Evolutionary conservation across 2,888 invertebrate species (phyloP).

Genomic region (Dicyrtomina minuta): DNA sequence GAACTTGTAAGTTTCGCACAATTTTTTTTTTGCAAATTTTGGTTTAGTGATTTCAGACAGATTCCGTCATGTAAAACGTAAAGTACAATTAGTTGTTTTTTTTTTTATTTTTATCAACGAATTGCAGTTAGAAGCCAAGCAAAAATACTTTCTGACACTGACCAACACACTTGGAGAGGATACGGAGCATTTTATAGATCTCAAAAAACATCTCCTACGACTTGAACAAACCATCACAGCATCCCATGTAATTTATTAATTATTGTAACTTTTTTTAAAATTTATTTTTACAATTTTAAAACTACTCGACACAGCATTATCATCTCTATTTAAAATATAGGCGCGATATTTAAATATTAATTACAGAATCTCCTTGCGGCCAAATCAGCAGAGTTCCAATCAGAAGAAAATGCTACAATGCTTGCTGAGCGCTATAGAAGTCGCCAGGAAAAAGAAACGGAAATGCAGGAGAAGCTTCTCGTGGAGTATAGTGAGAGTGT

Average conservation of each 20-base stretch:
- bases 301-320: neutral
- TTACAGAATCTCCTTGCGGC: neutral
- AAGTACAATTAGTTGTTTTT: too few species aligned
- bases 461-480: neutral
- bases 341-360: neutral
- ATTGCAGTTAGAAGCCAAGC: slow-evolving; percentile 25
- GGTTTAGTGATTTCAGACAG: too few species aligned
- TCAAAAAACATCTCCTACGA: slow-evolving; percentile 11
- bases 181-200: neutral
- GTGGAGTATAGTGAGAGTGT: neutral
- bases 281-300: too few species aligned
- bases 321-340: neutral
- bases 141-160: neutral
- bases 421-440: neutral
- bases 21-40: too few species aligned
- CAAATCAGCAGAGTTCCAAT: neutral
- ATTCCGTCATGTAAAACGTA: too few species aligned
- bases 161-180: neutral
- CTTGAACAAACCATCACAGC: neutral
- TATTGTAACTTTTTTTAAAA: too few species aligned
- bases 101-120: too few species aligned
- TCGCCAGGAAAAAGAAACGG: neutral
- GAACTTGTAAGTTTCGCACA: neutral
- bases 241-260: slow-evolving; percentile 1
- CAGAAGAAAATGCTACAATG: neutral